Percentiles rank a stretch among this genome's conserved stretches.
Evolutionary conservation across 2,888 invertebrate species (phyloP).

Genomic region (Rhaphigaster nebulosa): DNA sequence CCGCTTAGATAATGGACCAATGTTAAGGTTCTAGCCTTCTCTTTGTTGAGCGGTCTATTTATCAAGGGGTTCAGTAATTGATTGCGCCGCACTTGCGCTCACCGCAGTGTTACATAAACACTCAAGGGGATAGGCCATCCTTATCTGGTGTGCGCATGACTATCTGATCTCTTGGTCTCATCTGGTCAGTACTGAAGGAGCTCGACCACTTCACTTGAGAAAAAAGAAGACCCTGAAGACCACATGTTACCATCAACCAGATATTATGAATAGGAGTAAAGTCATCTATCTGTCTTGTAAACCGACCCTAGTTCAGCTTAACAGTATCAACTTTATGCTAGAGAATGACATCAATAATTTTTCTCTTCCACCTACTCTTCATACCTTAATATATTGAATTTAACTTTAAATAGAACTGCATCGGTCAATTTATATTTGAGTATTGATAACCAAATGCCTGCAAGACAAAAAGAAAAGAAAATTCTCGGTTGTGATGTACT

Average conservation of each 20-base stretch:
- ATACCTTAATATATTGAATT: neutral
- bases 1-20: neutral
- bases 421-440: neutral
- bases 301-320: neutral
- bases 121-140: neutral
- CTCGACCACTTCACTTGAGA: neutral
- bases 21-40: neutral
- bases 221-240: neutral
- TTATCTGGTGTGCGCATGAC: neutral
- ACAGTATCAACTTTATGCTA: neutral
- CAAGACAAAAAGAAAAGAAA: neutral
- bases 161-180: neutral
- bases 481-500: neutral
- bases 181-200: slow-evolving; percentile 28
- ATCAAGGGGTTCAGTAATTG: slow-evolving; percentile 3
- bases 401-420: neutral
- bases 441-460: neutral
- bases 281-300: neutral
- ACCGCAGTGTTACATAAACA: neutral
- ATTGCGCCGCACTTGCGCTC: slow-evolving; percentile 15
- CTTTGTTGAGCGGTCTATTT: slow-evolving; percentile 15
- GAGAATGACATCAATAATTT: neutral
- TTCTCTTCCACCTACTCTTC: neutral
- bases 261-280: neutral
- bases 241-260: neutral